Percentiles rank a stretch among this genome's conserved stretches.
Evolutionary conservation across 2,888 invertebrate species (phyloP).

Genomic region (Synanthedon vespiformis): DNA sequence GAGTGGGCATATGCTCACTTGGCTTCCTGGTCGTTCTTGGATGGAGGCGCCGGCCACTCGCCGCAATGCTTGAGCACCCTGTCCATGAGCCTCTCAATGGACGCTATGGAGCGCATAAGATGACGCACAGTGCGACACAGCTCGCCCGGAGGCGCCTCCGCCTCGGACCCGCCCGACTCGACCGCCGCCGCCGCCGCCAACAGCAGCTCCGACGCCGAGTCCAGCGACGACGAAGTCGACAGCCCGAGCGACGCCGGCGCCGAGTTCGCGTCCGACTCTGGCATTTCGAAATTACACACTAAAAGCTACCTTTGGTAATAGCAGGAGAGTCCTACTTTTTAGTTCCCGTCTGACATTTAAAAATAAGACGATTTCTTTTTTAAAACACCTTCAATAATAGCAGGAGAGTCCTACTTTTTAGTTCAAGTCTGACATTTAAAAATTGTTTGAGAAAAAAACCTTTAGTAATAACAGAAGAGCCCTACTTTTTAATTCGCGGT

Average conservation of each 20-base stretch:
- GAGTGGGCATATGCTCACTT: slow-evolving; percentile 15
- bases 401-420: too few relatives aligned
- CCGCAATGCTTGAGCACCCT: slow-evolving; percentile 47
- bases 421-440: too few relatives aligned
- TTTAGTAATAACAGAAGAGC: too few relatives aligned
- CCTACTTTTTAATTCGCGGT: too few relatives aligned
- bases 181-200: slow-evolving; percentile 33
- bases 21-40: slow-evolving; percentile 25
- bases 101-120: slow-evolving; percentile 53
- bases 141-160: slow-evolving; percentile 22
- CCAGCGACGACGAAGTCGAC: slow-evolving; percentile 36
- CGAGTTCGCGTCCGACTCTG: slow-evolving; percentile 38
- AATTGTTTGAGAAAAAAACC: too few relatives aligned
- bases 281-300: slow-evolving; percentile 13
- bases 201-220: slow-evolving; percentile 35
- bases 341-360: too few relatives aligned
- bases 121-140: slow-evolving; percentile 45
- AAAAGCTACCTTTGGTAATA: neutral
- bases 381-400: too few relatives aligned
- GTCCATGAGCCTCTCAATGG: slow-evolving; percentile 60
- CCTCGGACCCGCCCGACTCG: slow-evolving; percentile 22
- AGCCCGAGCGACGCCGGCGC: slow-evolving; percentile 29
- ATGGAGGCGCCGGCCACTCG: slow-evolving; percentile 35
- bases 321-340: too few relatives aligned
- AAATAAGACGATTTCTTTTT: too few relatives aligned